phyloP scores from a whole-genome alignment of 2,113 vertebrate genomes.

The Chionis minor region DNA sequence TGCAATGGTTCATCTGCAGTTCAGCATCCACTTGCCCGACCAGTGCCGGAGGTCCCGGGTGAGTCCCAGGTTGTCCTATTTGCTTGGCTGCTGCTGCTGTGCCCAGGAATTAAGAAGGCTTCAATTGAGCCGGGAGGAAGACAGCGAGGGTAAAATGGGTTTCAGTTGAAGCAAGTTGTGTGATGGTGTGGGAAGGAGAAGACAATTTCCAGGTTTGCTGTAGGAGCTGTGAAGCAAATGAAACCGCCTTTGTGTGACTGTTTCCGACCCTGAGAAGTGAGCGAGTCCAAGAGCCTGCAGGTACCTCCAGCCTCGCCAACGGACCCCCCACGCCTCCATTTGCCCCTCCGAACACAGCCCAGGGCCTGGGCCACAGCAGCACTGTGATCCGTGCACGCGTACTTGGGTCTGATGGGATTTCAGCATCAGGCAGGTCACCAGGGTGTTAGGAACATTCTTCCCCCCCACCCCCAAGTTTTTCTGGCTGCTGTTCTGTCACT shows the following conservation, averaged over 20 bases:
- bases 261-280: not conserved
- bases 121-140: not conserved
- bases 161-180: not conserved
- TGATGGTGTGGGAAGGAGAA: not conserved
- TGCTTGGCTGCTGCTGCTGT: not conserved
- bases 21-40: not conserved
- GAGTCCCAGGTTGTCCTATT: not conserved
- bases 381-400: not conserved
- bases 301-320: not conserved
- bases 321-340: not conserved
- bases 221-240: not conserved
- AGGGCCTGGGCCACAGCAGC: not conserved
- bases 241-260: not conserved
- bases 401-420: not conserved
- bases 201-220: not conserved
- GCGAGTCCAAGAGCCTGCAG: not conserved
- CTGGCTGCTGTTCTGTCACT: not conserved
- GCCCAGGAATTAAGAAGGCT: not conserved
- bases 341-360: not conserved
- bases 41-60: accelerated
- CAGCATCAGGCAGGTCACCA: not conserved
- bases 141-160: not conserved
- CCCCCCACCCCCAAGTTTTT: not conserved
- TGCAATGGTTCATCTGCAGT: not conserved
- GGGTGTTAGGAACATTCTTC: not conserved